Evolutionary conservation across 2,888 invertebrate species (phyloP).

Genomic region (Diploptera punctata): DNA sequence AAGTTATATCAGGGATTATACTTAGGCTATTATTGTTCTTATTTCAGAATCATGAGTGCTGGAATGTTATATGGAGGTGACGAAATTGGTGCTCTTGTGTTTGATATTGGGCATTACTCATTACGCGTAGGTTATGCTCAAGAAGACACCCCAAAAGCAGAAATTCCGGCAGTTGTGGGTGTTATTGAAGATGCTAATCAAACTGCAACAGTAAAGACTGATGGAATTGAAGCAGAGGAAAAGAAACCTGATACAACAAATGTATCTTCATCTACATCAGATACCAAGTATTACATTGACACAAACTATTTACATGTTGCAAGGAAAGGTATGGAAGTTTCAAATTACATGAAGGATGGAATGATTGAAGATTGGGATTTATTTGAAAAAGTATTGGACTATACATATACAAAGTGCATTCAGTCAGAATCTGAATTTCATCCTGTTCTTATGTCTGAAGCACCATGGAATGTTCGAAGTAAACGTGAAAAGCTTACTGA

Average conservation of each 20-base stretch:
- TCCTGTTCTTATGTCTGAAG: constrained; percentile 97
- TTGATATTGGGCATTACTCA: constrained; percentile 94
- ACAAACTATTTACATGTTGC: constrained; percentile 93
- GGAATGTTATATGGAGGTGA: constrained; percentile 93
- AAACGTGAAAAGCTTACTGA: constrained; percentile 96
- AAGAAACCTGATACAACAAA: constrained; percentile 74
- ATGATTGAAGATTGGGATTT: constrained; percentile 99
- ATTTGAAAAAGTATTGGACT: constrained; percentile 95
- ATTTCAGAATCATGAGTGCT: constrained; percentile 49
- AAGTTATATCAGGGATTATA: too few species aligned
- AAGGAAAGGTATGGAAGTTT: constrained; percentile 85
- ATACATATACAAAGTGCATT: constrained; percentile 92
- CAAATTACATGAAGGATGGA: constrained; percentile 95
- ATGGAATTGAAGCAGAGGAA: constrained; percentile 68
- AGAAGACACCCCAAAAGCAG: constrained; percentile 99
- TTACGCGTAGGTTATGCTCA: constrained; percentile 93
- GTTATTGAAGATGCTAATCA: constrained; percentile 71
- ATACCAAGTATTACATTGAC: constrained; percentile 85
- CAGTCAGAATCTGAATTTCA: constrained; percentile 95
- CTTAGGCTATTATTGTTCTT: too few species aligned
- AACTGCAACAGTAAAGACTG: constrained; percentile 67
- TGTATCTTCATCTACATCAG: constrained; percentile 62
- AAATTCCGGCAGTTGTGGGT: constrained; percentile 93
- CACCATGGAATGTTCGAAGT: constrained; percentile 93
- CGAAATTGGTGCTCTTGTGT: constrained; percentile 98